phyloP scores from a whole-genome alignment of 2,888 invertebrate species.

The Rhingia campestris region DNA sequence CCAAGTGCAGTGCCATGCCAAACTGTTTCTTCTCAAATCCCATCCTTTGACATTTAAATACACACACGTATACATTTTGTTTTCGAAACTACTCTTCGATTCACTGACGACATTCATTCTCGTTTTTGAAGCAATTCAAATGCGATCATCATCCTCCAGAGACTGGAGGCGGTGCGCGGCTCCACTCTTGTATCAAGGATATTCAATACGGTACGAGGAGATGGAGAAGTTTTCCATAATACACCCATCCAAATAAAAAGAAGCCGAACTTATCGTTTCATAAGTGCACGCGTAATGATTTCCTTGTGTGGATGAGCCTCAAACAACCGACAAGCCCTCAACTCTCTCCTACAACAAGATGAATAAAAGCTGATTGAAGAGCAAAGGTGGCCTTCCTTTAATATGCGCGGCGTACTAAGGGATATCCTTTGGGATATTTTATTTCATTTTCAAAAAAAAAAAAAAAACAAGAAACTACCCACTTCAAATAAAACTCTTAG shows the following conservation, averaged over 20 bases:
- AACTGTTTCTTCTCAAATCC: neutral
- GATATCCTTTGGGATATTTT: conserved; percentile 64
- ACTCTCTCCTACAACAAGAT: conserved; percentile 27
- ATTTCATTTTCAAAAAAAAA: conserved; percentile 44
- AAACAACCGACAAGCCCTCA: conserved; percentile 5
- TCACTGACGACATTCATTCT: conserved; percentile 4
- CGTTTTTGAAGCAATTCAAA: neutral
- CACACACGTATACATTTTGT: neutral
- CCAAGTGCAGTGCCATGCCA: too few species aligned
- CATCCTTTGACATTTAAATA: conserved; percentile 6
- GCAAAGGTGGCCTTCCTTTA: conserved; percentile 33
- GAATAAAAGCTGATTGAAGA: conserved; percentile 48
- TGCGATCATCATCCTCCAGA: neutral
- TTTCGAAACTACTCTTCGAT: neutral
- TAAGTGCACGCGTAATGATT: conserved; percentile 59
- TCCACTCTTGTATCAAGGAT: conserved; percentile 19
- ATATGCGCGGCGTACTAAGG: neutral
- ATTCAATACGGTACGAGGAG: conserved; percentile 19
- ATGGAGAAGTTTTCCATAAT: neutral
- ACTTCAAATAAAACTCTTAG: conserved; percentile 69
- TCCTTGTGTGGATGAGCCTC: conserved; percentile 29
- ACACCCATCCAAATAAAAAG: neutral
- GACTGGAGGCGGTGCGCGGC: neutral
- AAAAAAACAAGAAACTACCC: conserved; percentile 33
- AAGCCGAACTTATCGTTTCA: conserved; percentile 35